Evolutionary conservation across 1,140 invertebrate genomes (phyloP).

Genomic region (Bombus turneri): DNA sequence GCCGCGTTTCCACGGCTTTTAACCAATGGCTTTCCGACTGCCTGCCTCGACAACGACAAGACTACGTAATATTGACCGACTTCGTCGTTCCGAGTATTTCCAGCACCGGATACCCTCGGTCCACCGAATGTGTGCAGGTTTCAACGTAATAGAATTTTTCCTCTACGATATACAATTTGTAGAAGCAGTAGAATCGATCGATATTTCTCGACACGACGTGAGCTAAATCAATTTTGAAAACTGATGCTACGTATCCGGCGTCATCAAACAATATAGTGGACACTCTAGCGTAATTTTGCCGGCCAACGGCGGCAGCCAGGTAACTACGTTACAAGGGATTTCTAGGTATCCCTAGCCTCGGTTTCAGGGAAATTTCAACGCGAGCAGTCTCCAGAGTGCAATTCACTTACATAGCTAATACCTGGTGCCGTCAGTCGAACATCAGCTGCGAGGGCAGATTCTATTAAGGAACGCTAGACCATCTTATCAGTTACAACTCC

Average conservation of each 20-base stretch:
- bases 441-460: constrained; percentile 34
- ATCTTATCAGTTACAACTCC: constrained; percentile 23
- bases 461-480: constrained; percentile 56
- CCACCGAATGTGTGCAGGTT: too few species aligned
- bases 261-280: constrained; percentile 37
- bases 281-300: constrained; percentile 47
- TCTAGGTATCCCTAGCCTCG: not conserved
- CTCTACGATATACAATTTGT: too few species aligned
- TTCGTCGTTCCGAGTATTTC: not conserved
- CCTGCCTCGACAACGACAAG: not conserved
- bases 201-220: not conserved
- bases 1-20: constrained; percentile 52
- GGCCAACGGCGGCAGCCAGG: constrained; percentile 36
- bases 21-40: constrained; percentile 51
- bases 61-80: constrained; percentile 37
- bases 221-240: constrained; percentile 50
- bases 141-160: too few species aligned
- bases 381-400: constrained; percentile 47
- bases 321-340: constrained; percentile 58
- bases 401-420: constrained; percentile 65
- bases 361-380: constrained; percentile 48
- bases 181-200: not conserved
- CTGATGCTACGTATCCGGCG: not conserved
- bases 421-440: constrained; percentile 14
- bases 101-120: not conserved